These are phyloP conservation scores for Lepeophtheirus salmonis DNA, from an alignment of 1,140 invertebrate species.

Conservation along the genomic window DNA sequence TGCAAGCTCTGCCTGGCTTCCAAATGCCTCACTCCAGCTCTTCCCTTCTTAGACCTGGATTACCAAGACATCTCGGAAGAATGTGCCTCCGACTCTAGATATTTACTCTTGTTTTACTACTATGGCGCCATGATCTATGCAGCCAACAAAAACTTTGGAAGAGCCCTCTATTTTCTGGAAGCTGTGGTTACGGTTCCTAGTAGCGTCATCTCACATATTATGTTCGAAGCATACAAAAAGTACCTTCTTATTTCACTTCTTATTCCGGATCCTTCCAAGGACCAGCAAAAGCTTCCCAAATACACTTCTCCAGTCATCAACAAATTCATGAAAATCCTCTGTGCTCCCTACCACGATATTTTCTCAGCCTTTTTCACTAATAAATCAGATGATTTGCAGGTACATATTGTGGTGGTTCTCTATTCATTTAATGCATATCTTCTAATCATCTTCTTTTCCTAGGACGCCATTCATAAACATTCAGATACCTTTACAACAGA, in stretches of 20 bases:
- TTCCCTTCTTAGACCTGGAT: constrained; percentile 71
- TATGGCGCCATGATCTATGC: constrained; percentile 94
- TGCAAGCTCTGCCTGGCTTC: constrained; percentile 74
- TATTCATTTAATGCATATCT: too few relatives aligned
- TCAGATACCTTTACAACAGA: constrained; percentile 39
- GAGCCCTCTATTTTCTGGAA: constrained; percentile 85
- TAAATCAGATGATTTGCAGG: constrained; percentile 44
- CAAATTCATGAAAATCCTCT: constrained; percentile 73
- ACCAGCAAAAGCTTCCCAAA: constrained; percentile 49
- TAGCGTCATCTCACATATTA: constrained; percentile 80
- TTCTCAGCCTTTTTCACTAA: constrained; percentile 58
- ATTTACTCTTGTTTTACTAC: constrained; percentile 85
- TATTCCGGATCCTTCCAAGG: constrained; percentile 47
- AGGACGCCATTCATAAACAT: not conserved
- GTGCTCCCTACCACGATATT: constrained; percentile 73
- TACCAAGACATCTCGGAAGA: constrained; percentile 65
- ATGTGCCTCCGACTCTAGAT: constrained; percentile 67
- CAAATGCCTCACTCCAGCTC: constrained; percentile 76
- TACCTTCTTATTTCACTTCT: constrained; percentile 79
- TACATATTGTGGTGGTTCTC: too few relatives aligned
- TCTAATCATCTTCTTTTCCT: too few relatives aligned
- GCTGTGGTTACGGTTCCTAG: constrained; percentile 79
- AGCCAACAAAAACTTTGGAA: constrained; percentile 71
- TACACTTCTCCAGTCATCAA: constrained; percentile 76
- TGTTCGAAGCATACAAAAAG: constrained; percentile 92